Evolutionary conservation across 2,113 vertebrate genomes (phyloP).

Genomic region (Oreochromis niloticus): DNA sequence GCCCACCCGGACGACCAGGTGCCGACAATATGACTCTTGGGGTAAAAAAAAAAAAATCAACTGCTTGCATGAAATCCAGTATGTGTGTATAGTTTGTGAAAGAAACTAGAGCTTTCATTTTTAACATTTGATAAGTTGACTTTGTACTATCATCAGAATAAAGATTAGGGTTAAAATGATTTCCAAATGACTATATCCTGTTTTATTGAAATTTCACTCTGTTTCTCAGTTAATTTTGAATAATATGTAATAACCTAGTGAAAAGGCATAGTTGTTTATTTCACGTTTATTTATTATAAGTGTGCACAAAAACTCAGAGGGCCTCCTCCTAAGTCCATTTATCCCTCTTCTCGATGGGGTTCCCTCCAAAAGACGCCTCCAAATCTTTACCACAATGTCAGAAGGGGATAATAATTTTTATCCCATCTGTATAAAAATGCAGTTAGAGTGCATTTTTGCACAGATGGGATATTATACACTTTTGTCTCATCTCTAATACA

Average conservation of each 20-base stretch:
- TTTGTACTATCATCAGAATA: background rate
- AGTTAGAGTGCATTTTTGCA: background rate
- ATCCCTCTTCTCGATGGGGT: background rate
- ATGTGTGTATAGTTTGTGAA: background rate
- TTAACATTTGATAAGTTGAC: background rate
- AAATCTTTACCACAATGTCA: background rate
- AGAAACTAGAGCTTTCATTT: background rate
- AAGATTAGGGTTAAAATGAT: background rate
- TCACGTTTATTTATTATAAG: background rate
- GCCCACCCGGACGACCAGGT: rapidly evolving
- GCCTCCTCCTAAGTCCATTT: background rate
- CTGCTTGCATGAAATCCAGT: background rate
- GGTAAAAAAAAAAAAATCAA: background rate
- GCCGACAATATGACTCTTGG: background rate
- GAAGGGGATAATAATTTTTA: background rate
- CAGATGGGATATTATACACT: background rate
- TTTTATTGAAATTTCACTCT: background rate
- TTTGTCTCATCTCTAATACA: background rate
- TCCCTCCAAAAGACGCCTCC: background rate
- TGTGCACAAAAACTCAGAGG: background rate
- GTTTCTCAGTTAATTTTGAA: background rate
- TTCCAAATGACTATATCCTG: background rate
- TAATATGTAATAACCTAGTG: background rate
- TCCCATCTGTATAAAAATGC: background rate
- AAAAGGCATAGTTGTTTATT: background rate